Conservation (phyloP, 2,113 vertebrate species). For the Puntigrus tetrazona region DNA sequence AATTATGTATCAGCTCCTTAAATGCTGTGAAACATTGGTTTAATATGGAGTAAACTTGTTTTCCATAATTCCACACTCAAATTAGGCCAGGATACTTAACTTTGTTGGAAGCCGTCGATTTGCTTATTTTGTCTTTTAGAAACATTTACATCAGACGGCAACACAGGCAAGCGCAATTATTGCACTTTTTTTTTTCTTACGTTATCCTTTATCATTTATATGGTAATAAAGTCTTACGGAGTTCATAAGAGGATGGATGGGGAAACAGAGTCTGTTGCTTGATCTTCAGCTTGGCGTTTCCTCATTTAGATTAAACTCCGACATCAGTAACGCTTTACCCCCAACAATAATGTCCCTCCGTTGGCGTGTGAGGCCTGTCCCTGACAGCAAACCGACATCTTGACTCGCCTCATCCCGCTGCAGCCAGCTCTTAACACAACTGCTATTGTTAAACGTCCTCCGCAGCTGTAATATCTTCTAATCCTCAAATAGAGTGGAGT, state of each 20-base stretch:
- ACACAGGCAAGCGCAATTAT: conserved; percentile 32
- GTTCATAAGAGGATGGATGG: conserved; percentile 41
- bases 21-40: conserved; percentile 65
- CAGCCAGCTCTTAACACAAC: conserved; percentile 54
- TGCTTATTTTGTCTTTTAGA: conserved; percentile 47
- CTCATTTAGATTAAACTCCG: conserved; percentile 58
- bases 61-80: conserved; percentile 50
- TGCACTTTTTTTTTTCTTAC: conserved; percentile 25
- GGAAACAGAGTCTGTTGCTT: conserved; percentile 36
- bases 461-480: conserved; percentile 60
- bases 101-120: conserved; percentile 50
- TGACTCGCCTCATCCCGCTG: conserved; percentile 27
- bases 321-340: conserved; percentile 51
- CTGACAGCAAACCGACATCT: conserved; percentile 50
- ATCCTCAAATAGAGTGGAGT: conserved; percentile 80
- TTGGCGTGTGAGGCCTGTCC: conserved; percentile 6
- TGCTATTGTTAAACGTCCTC: conserved; percentile 52
- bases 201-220: conserved; percentile 35
- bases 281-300: conserved; percentile 45
- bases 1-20: conserved; percentile 63
- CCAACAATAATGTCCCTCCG: conserved; percentile 31
- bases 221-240: conserved; percentile 51
- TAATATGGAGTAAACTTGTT: conserved; percentile 63
- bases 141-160: conserved; percentile 36
- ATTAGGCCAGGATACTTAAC: conserved; percentile 58